Evolutionary conservation across 2,797 vertebrate species (phyloP).

Genomic region (Monodelphis domestica): DNA sequence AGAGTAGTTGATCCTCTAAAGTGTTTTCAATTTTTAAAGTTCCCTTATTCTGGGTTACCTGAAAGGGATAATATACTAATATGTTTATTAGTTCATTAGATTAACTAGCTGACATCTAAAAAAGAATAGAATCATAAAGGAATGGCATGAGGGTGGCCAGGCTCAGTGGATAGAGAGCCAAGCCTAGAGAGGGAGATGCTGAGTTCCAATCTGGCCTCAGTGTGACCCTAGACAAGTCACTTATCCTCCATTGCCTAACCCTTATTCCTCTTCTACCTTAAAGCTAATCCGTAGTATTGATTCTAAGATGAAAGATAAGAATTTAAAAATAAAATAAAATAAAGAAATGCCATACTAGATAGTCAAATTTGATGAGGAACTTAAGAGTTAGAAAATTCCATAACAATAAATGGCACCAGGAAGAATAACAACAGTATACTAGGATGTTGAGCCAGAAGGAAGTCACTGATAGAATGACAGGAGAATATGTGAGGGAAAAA

Average conservation of each 20-base stretch:
- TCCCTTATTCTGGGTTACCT: slow-evolving; percentile 9
- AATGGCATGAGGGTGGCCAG: too few species aligned
- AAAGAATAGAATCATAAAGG: slow-evolving; percentile 35
- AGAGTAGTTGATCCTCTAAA: neutral
- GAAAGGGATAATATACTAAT: slow-evolving; percentile 9
- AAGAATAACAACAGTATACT: neutral
- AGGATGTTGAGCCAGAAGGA: neutral
- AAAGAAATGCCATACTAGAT: neutral
- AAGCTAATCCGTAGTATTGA: too few species aligned
- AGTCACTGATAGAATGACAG: neutral
- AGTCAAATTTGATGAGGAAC: neutral
- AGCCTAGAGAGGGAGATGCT: too few species aligned
- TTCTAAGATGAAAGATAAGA: too few species aligned
- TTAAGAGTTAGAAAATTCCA: neutral
- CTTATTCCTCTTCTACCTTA: too few species aligned
- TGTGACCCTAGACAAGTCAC: too few species aligned
- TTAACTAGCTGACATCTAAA: neutral
- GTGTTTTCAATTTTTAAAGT: neutral
- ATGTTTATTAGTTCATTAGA: slow-evolving; percentile 30
- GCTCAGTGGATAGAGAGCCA: too few species aligned
- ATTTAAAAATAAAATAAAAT: too few species aligned
- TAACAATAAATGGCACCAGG: neutral
- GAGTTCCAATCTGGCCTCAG: too few species aligned
- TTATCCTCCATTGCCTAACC: too few species aligned
- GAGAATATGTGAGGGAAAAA: neutral